Evolutionary conservation across 23 tunicate genomes (phyloP), one percentile per base, ranked within the genome.

Genomic region (Trididemnum clinides): DNA sequence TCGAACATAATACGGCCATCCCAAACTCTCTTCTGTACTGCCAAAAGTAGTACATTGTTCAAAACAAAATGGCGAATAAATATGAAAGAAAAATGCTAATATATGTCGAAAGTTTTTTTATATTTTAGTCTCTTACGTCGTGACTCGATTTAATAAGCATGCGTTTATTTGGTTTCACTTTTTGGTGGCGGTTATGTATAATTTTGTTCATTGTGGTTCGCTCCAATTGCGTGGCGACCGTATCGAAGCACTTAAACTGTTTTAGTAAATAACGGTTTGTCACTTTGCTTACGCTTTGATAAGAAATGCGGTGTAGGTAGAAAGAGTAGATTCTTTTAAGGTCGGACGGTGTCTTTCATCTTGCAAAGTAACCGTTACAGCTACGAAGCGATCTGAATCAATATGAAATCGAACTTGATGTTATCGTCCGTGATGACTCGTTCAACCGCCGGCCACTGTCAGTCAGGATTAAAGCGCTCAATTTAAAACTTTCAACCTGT

Each of bases 391-490:
- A 70, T 70, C 77, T 63, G 3, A 10, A 37, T 35, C 32, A 71
- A 32, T 57, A 50, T 50, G 84, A 80, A 80, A 50, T 33, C 21
- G 71, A 30, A 50, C 63, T 39, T 31, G 80, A 84, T 84, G 57
- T 34, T 84, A 84, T 84, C 87, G 31, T 2, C 77, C 50, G 33
- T 33, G 87, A 84, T 71, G 79, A 33, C 70, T 28, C 64, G 29
- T 23, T 39, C 69, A 84, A 71, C 34, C 80, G 49, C 87, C 62
- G 34, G 54, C 87, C 28, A 57, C 21, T 71, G 87, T 84, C 87
- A 84, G 50, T 84, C 87, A 84, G 87, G 87, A 84, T 84, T 84
- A 84, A 66, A 33, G 76, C 39, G 59, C 7, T 63, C 49, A 66
- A 38, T 54, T 78, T 51, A n/a, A n/a, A n/a, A n/a, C n/a, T n/a